Evolutionary conservation across 2,113 vertebrate genomes (phyloP).

Genomic region (Pantherophis guttatus): DNA sequence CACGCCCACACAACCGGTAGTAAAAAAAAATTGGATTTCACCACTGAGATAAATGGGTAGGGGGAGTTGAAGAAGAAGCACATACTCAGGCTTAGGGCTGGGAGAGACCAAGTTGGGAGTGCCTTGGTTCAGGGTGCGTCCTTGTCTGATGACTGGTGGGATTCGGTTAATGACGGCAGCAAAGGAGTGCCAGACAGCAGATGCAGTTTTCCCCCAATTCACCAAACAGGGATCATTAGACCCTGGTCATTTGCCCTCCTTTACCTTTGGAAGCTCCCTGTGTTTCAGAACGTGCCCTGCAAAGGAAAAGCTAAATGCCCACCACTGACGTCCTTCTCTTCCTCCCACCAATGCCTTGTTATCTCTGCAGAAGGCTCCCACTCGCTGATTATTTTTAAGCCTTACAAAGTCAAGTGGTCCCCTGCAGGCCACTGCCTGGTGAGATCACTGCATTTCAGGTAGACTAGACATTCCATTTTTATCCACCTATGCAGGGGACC

Average conservation of each 20-base stretch:
- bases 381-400: background rate
- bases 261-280: background rate
- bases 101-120: background rate
- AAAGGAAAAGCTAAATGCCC: background rate
- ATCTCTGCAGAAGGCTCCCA: background rate
- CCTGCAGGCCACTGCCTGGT: background rate
- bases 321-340: background rate
- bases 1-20: no score
- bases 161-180: background rate
- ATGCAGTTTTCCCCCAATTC: background rate
- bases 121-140: background rate
- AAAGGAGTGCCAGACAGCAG: background rate
- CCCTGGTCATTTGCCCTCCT: background rate
- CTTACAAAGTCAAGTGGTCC: background rate
- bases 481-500: background rate
- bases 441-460: background rate
- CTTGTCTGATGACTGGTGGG: background rate
- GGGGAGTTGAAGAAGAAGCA: background rate
- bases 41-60: background rate
- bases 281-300: background rate
- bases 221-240: background rate
- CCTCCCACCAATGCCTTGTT: background rate
- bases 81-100: background rate
- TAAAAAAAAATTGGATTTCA: no score
- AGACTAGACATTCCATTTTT: no score